phyloP scores from a whole-genome alignment of 2,797 vertebrate species.

The Leptatherina wallacei region DNA sequence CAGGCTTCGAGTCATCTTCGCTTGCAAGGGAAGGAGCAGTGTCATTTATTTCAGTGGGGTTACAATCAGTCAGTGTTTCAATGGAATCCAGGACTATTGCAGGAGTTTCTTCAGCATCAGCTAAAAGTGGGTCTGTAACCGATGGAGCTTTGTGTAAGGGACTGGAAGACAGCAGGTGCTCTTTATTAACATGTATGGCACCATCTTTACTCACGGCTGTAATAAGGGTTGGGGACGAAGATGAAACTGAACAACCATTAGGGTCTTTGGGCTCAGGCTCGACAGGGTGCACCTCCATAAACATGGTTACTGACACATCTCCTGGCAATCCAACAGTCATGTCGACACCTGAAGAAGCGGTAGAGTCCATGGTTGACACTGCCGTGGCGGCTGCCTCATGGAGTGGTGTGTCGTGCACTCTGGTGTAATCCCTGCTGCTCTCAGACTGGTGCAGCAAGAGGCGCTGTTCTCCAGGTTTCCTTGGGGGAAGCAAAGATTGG shows the following conservation, averaged over 20 bases:
- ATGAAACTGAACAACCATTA: constrained; percentile 54
- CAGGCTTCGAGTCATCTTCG: constrained; percentile 12
- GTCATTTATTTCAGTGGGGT: constrained; percentile 28
- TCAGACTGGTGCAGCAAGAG: constrained; percentile 88
- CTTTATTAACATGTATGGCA: constrained; percentile 46
- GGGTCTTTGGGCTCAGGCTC: constrained; percentile 53
- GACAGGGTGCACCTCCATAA: constrained; percentile 39
- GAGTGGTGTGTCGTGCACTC: constrained; percentile 85
- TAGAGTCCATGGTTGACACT: constrained; percentile 87
- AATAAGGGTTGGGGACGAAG: constrained; percentile 26
- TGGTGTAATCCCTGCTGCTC: constrained; percentile 91
- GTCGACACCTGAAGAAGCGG: constrained; percentile 85
- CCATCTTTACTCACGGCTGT: constrained; percentile 34
- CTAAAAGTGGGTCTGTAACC: constrained; percentile 67
- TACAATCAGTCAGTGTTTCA: constrained; percentile 11
- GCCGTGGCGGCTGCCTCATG: constrained; percentile 79
- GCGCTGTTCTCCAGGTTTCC: constrained; percentile 89
- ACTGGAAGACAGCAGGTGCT: constrained; percentile 68
- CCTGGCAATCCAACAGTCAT: constrained; percentile 44
- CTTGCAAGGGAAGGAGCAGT: constrained; percentile 16
- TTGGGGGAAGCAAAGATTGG: constrained; percentile 89
- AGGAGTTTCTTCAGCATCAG: constrained; percentile 47
- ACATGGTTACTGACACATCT: constrained; percentile 23
- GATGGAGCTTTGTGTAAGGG: constrained; percentile 54
- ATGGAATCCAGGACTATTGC: constrained; percentile 26